phyloP scores from a whole-genome alignment of 2,113 vertebrate genomes.

The Daboia siamensis region DNA sequence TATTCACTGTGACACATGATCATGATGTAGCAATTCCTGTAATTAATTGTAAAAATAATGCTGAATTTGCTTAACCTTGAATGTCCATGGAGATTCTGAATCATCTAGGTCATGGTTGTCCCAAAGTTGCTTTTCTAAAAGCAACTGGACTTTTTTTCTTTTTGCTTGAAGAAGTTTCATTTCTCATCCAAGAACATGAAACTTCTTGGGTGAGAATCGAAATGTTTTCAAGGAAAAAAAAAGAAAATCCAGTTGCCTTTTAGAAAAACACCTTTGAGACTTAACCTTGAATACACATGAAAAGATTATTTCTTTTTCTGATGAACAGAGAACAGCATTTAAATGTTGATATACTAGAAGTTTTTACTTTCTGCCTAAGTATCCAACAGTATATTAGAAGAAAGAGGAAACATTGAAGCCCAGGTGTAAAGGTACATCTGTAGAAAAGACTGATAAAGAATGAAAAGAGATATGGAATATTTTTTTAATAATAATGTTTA shows the following conservation, averaged over 20 bases:
- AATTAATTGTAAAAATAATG: neutral
- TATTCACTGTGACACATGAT: neutral
- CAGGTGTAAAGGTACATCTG: neutral
- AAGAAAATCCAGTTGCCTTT: neutral
- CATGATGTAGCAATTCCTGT: neutral
- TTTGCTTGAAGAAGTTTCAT: neutral
- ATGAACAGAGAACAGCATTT: neutral
- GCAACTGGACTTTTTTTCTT: neutral
- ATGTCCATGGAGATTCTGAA: neutral
- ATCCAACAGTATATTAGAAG: neutral
- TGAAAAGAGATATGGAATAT: neutral
- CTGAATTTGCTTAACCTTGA: neutral
- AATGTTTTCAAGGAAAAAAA: neutral
- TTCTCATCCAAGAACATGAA: neutral
- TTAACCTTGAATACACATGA: neutral
- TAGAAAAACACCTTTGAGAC: neutral
- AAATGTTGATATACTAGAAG: neutral
- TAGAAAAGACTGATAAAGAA: neutral
- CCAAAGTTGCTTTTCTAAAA: neutral
- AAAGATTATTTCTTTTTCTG: neutral
- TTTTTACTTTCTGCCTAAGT: neutral
- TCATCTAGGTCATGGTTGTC: neutral
- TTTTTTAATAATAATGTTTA: neutral
- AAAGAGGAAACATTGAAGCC: neutral
- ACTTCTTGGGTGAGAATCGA: neutral